Evolutionary conservation across 2,113 vertebrate species (phyloP), one percentile per base, ranked within the genome.

Genomic region (Halichoerus grypus): DNA sequence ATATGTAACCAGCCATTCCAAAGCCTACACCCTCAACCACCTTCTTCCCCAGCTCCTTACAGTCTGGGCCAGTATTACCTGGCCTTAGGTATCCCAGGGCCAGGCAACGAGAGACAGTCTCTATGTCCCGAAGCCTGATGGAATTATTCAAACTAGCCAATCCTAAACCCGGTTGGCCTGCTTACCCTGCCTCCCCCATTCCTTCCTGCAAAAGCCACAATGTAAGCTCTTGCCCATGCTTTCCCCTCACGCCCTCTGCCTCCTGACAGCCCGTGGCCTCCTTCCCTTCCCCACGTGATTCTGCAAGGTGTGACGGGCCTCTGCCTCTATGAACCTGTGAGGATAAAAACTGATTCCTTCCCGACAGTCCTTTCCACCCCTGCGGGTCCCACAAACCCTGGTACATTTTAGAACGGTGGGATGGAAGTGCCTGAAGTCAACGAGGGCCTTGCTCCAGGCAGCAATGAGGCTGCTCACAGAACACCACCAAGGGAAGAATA

Each of bases 281-380:
- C 15, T 67, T n/a, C 33, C 36, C 8, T 22, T 42, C 13, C 65
- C 39, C 5, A 0, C 0, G 65, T 13, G 71, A 74, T 7, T 39
- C 36, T 22, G 74, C 0, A 0, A 1, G 9, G 13, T 8, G 1
- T 3, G 63, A 9, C 0, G 5, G 11, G 57, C 36, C 19, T 57
- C 57, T 81, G 46, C 59, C 7, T 82, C 31, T 26, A n/a, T 49
- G 11, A 18, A 13, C 15, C 33, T 36, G 28, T 31, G 18, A 77
- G 42, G 14, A 28, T 46, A 8, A 77, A 53, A 4, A 26, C 33
- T 21, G 72, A 74, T 53, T 49, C 21, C 42, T 26, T 19, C 31
- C 1, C 7, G 53, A 79, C 7, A 22, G 31, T n/a, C 71, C 69
- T 16, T 72, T 83, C 71, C 24, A 5, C 5, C 15, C 28, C 69